A percentile compares a stretch with the other conserved stretches of the same genome.
Evolutionary conservation across 2,888 invertebrate species (phyloP).

Genomic region (Cheilosia scutellata): DNA sequence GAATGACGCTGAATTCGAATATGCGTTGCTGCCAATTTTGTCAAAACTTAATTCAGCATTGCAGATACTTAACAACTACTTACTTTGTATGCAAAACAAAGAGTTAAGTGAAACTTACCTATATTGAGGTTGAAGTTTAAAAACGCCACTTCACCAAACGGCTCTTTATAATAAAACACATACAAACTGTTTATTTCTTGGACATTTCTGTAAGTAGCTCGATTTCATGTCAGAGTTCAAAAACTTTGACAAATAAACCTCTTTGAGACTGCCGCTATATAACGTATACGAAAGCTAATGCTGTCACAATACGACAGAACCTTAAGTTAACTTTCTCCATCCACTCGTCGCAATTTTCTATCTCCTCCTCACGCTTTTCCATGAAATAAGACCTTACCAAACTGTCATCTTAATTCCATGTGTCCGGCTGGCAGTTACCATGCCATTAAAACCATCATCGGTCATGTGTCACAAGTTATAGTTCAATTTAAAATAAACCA

Average conservation of each 20-base stretch:
- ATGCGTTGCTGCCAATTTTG: no score
- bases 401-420: slow-evolving; percentile 21
- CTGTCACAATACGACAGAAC: background rate
- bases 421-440: slow-evolving; percentile 15
- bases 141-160: no score
- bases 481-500: slow-evolving; percentile 56
- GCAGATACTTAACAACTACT: no score
- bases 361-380: background rate
- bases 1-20: no score
- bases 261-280: background rate
- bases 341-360: background rate
- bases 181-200: no score
- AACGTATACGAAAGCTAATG: background rate
- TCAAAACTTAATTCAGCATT: no score
- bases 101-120: no score
- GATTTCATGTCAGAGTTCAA: no score
- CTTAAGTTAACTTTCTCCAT: slow-evolving; percentile 4
- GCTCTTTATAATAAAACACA: no score
- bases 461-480: slow-evolving; percentile 60
- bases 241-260: slow-evolving; percentile 11
- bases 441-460: slow-evolving; percentile 44
- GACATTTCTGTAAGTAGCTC: no score
- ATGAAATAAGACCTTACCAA: background rate
- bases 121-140: no score
- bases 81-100: no score